phyloP scores from a whole-genome alignment of 2,113 vertebrate genomes.

The Malurus cyaneus region DNA sequence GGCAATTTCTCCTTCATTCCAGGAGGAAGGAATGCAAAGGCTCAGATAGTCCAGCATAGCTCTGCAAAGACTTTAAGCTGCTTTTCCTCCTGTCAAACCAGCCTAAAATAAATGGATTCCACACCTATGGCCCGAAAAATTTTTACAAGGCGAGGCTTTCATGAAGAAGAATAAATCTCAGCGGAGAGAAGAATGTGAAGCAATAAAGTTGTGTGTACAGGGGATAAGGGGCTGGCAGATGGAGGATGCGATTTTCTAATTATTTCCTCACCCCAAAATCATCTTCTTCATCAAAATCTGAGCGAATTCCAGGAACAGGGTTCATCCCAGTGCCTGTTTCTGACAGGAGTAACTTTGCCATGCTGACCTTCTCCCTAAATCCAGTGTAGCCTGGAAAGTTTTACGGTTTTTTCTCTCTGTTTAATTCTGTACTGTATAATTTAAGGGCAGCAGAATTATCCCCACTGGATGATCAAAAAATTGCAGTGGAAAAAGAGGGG shows the following conservation, averaged over 20 bases:
- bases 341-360: background rate
- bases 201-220: background rate
- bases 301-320: background rate
- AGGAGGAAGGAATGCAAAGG: conserved; percentile 22
- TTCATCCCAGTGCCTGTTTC: background rate
- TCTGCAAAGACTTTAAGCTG: conserved; percentile 7
- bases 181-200: background rate
- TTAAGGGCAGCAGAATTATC: background rate
- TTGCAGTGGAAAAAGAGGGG: rapidly evolving
- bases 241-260: background rate
- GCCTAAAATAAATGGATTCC: conserved; percentile 15
- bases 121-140: background rate
- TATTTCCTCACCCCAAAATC: conserved; percentile 18
- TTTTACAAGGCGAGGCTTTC: background rate
- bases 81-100: conserved; percentile 11
- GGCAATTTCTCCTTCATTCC: conserved; percentile 12
- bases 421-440: background rate
- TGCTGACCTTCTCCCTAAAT: background rate
- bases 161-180: background rate
- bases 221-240: background rate
- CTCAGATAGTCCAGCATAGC: background rate
- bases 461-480: background rate
- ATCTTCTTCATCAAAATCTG: background rate
- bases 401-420: background rate
- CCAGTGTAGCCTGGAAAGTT: background rate